phyloP scores from a whole-genome alignment of 2,888 invertebrate genomes.

The Drosophila greeni region DNA sequence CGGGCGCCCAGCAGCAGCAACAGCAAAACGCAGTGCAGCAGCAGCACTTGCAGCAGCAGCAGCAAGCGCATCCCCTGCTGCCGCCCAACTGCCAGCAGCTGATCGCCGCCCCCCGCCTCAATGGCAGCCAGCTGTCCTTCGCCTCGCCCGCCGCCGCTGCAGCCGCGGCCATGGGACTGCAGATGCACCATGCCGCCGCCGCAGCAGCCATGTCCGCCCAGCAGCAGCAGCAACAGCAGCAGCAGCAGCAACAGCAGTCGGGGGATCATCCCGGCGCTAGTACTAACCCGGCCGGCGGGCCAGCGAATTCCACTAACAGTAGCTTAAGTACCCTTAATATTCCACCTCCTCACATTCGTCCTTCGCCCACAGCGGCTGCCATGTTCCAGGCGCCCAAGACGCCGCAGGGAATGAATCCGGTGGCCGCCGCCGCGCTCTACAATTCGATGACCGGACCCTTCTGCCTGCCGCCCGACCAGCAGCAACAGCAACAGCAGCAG shows the following conservation, averaged over 20 bases:
- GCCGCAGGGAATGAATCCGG: conserved; percentile 82
- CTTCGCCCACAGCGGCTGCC: conserved; percentile 84
- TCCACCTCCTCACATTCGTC: conserved; percentile 84
- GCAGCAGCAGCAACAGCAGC: conserved; percentile 64
- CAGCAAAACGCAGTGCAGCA: conserved; percentile 72
- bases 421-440: conserved; percentile 83
- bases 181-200: conserved; percentile 79
- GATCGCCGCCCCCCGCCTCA: conserved; percentile 82
- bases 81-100: conserved; percentile 71
- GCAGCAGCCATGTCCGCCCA: conserved; percentile 75
- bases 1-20: conserved; percentile 80
- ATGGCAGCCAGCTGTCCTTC: conserved; percentile 80
- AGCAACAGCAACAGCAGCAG: conserved; percentile 84
- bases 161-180: conserved; percentile 79
- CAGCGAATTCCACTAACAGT: conserved; percentile 76
- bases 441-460: conserved; percentile 83
- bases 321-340: conserved; percentile 81
- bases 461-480: conserved; percentile 83
- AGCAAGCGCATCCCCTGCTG: conserved; percentile 64
- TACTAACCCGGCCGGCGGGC: conserved; percentile 41
- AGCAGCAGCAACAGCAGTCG: conserved; percentile 55
- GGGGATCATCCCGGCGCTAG: conserved; percentile 46
- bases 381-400: conserved; percentile 93
- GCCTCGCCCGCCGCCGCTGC: conserved; percentile 79
- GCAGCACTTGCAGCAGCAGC: conserved; percentile 76